phyloP scores from a whole-genome alignment of 2,797 vertebrate genomes.

The Capromys pilorides region DNA sequence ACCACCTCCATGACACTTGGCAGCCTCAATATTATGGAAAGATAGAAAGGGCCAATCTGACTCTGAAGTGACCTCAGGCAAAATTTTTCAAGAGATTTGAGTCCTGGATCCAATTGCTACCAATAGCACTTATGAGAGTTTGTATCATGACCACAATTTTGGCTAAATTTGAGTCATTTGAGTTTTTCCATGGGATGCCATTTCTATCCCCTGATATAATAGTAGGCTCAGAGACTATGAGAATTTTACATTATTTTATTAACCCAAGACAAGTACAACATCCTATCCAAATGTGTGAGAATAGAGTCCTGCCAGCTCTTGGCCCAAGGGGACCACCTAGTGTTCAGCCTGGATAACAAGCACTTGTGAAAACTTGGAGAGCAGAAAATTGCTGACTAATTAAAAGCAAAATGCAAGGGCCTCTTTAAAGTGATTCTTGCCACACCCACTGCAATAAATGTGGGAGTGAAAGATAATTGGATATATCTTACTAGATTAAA shows the following conservation, averaged over 20 bases:
- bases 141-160: not conserved
- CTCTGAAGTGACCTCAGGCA: not conserved
- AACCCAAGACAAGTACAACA: not conserved
- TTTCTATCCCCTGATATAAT: not conserved
- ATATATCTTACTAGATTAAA: not conserved
- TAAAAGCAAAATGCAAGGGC: not conserved
- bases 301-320: not conserved
- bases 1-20: not conserved
- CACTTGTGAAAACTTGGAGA: not conserved
- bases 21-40: not conserved
- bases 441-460: not conserved
- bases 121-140: not conserved
- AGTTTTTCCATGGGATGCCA: not conserved
- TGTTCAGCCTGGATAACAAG: not conserved
- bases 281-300: not conserved
- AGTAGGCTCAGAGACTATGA: not conserved
- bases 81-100: not conserved
- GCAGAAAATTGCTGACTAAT: not conserved
- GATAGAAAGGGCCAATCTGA: not conserved
- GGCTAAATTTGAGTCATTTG: not conserved
- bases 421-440: not conserved
- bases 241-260: not conserved
- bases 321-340: not conserved
- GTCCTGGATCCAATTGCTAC: not conserved
- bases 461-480: not conserved